Conservation (phyloP, 2,797 vertebrate species). For the Hydrophis major region DNA sequence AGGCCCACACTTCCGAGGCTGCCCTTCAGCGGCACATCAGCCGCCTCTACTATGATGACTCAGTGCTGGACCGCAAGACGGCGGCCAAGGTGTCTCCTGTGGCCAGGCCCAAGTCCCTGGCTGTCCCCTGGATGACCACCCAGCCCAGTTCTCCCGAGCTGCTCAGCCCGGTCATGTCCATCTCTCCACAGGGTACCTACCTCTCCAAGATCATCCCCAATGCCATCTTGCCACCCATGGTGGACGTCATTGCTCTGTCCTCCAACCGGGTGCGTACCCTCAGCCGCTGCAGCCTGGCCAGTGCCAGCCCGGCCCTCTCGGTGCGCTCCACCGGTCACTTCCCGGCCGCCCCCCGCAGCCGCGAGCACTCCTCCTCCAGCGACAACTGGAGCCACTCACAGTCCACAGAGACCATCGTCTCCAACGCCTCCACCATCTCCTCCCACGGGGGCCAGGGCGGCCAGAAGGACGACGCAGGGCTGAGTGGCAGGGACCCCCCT, state of each 20-base stretch:
- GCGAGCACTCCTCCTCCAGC: conserved; percentile 76
- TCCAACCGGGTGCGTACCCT: conserved; percentile 84
- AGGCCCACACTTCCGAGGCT: conserved; percentile 71
- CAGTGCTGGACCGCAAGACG: conserved; percentile 69
- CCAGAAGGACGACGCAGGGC: background rate
- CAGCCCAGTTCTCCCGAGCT: conserved; percentile 71
- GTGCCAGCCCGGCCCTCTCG: conserved; percentile 82
- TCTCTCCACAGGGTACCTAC: conserved; percentile 93
- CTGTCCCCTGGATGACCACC: conserved; percentile 86
- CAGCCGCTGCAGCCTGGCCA: conserved; percentile 87
- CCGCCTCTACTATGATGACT: conserved; percentile 79
- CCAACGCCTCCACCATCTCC: conserved; percentile 84
- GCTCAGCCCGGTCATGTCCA: conserved; percentile 86
- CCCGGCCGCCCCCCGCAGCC: conserved; percentile 73
- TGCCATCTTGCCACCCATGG: conserved; percentile 87
- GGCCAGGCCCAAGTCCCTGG: conserved; percentile 87
- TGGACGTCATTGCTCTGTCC: conserved; percentile 91
- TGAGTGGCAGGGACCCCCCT: rapidly evolving
- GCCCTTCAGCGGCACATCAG: conserved; percentile 79
- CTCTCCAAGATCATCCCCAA: conserved; percentile 97
- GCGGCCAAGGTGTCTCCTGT: conserved; percentile 64
- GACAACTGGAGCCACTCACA: conserved; percentile 88
- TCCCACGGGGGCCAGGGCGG: conserved; percentile 73
- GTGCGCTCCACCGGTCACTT: conserved; percentile 80
- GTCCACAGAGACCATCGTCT: conserved; percentile 88